Conservation (phyloP, 2,113 vertebrate species). For the Australoheros scitulus region DNA sequence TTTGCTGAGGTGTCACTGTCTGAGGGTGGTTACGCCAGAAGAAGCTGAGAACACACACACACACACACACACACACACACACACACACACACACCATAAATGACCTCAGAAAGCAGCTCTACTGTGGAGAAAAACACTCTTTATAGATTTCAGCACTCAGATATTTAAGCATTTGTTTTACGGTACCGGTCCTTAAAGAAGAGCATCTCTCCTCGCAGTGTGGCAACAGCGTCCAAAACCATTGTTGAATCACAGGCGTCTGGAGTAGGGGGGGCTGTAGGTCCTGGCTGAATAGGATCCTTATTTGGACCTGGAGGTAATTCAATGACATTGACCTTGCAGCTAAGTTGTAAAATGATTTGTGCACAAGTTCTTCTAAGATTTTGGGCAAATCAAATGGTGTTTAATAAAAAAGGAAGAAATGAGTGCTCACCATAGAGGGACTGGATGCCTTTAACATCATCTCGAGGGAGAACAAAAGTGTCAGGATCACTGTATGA, state of each 20-base stretch:
- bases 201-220: conserved; percentile 86
- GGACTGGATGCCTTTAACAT: conserved; percentile 90
- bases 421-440: conserved; percentile 85
- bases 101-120: background rate
- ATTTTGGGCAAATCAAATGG: background rate
- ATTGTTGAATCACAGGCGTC: conserved; percentile 82
- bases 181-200: conserved; percentile 90
- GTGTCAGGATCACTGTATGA: conserved; percentile 77
- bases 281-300: conserved; percentile 61
- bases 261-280: conserved; percentile 80
- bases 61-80: no score
- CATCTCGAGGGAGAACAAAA: conserved; percentile 87
- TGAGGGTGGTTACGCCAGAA: conserved; percentile 84
- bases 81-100: fast-evolving
- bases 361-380: background rate
- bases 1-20: conserved; percentile 55
- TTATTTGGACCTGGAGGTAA: conserved; percentile 63
- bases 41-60: conserved; percentile 78
- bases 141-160: background rate
- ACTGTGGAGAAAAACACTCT: conserved; percentile 23
- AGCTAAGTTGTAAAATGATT: background rate
- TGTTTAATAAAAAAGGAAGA: background rate
- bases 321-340: background rate
- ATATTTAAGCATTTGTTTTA: background rate
- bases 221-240: conserved; percentile 86